These are phyloP conservation scores for Epizoanthus illoricatus DNA, from an alignment of 92 coral and sea anemone species.

Conservation along the genomic window DNA sequence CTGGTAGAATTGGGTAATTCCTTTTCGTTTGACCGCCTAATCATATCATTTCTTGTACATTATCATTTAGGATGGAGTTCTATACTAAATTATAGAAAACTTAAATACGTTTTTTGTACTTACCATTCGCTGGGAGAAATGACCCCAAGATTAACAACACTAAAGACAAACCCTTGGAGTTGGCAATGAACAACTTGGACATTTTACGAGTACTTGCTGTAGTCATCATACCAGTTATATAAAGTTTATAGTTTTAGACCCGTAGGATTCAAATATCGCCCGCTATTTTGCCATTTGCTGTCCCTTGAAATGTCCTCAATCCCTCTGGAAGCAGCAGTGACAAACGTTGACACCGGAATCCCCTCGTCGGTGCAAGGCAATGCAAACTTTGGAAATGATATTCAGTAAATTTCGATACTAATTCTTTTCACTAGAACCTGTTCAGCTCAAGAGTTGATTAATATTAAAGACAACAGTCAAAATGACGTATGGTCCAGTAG, in stretches of 20 bases:
- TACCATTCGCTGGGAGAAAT: conserved; percentile 24
- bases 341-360: neutral
- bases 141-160: neutral
- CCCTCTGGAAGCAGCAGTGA: neutral
- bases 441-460: conserved; percentile 5
- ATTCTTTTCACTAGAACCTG: conserved; percentile 25
- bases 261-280: neutral
- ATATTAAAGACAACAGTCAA: conserved; percentile 2
- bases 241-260: conserved; percentile 3
- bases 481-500: conserved; percentile 31
- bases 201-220: conserved; percentile 16
- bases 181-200: conserved; percentile 7
- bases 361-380: neutral
- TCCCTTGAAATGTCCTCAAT: neutral
- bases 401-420: neutral
- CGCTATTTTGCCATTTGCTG: conserved; percentile 29
- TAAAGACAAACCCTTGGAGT: conserved; percentile 7
- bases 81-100: neutral
- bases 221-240: conserved; percentile 11
- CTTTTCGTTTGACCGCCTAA: neutral
- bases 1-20: neutral
- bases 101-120: neutral
- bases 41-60: neutral
- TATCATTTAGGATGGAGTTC: neutral
- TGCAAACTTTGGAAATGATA: neutral